These are phyloP conservation scores for Helostoma temminkii DNA, from an alignment of 2,797 vertebrate species.

Conservation along the genomic window DNA sequence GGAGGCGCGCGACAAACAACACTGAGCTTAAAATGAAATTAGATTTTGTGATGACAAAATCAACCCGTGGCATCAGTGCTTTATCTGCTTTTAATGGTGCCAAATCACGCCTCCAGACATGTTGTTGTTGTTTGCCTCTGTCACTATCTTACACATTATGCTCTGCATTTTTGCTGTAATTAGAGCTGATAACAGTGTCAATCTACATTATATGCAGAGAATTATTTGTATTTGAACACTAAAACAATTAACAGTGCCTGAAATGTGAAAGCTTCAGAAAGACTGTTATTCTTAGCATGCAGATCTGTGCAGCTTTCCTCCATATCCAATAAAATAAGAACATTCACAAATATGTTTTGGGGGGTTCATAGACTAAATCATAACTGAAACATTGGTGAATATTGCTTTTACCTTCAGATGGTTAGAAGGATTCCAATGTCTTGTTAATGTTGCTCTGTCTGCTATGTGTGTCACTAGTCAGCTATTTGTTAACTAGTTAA, in stretches of 20 bases:
- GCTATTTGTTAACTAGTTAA: slow-evolving; percentile 10
- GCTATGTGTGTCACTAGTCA: not conserved
- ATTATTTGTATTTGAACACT: not conserved
- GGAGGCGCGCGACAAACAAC: slow-evolving; percentile 44
- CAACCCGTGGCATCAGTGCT: slow-evolving; percentile 45
- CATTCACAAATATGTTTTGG: not conserved
- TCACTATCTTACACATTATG: slow-evolving; percentile 25
- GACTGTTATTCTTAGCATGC: not conserved
- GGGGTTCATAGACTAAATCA: not conserved
- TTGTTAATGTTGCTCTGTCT: slow-evolving; percentile 1
- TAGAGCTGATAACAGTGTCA: slow-evolving; percentile 15
- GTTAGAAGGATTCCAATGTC: not conserved
- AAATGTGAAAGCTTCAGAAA: not conserved
- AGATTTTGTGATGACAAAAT: slow-evolving; percentile 57
- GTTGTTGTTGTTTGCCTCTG: slow-evolving; percentile 29
- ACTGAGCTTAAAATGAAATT: slow-evolving; percentile 67
- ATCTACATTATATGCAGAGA: not conserved
- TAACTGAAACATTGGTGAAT: not conserved
- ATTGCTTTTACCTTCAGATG: not conserved
- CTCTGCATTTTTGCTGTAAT: slow-evolving; percentile 39
- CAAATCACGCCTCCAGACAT: slow-evolving; percentile 35
- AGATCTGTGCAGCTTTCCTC: not conserved
- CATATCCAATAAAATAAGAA: not conserved
- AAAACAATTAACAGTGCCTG: not conserved
- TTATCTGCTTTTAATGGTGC: slow-evolving; percentile 40